phyloP scores from a whole-genome alignment of 1,140 invertebrate genomes.

The Archegozetes longisetosus region DNA sequence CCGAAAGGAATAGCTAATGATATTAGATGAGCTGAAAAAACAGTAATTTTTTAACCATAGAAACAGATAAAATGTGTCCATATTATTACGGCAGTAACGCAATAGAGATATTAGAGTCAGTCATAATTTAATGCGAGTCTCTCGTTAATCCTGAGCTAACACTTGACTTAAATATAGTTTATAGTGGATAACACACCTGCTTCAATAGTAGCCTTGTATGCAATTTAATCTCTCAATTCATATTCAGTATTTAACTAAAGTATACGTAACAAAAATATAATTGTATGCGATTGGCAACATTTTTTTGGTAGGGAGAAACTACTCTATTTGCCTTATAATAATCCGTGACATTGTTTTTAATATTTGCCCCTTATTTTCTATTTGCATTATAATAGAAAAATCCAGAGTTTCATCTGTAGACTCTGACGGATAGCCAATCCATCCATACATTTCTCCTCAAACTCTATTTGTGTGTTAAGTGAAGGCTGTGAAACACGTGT shows the following conservation, averaged over 20 bases:
- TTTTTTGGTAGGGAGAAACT: conserved; percentile 2
- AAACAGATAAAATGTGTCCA: too few relatives aligned
- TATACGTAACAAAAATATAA: too few relatives aligned
- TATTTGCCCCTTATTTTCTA: neutral
- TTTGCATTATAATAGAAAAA: neutral
- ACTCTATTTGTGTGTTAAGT: neutral
- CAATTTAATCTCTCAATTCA: too few relatives aligned
- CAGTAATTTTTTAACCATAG: too few relatives aligned
- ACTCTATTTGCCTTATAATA: neutral
- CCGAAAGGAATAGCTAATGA: too few relatives aligned
- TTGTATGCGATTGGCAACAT: too few relatives aligned
- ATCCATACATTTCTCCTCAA: neutral
- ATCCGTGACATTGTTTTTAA: neutral
- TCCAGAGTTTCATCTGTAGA: too few relatives aligned
- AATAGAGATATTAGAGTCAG: neutral
- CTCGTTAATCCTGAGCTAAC: neutral
- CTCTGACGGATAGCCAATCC: neutral
- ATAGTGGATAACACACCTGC: neutral
- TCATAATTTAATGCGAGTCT: neutral
- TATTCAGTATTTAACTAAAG: too few relatives aligned
- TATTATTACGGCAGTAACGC: too few relatives aligned
- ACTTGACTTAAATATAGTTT: neutral
- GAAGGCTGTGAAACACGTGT: neutral
- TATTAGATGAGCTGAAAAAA: too few relatives aligned
- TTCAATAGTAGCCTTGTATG: too few relatives aligned